Evolutionary conservation across 2,113 vertebrate genomes (phyloP).

Genomic region (Equus przewalskii): DNA sequence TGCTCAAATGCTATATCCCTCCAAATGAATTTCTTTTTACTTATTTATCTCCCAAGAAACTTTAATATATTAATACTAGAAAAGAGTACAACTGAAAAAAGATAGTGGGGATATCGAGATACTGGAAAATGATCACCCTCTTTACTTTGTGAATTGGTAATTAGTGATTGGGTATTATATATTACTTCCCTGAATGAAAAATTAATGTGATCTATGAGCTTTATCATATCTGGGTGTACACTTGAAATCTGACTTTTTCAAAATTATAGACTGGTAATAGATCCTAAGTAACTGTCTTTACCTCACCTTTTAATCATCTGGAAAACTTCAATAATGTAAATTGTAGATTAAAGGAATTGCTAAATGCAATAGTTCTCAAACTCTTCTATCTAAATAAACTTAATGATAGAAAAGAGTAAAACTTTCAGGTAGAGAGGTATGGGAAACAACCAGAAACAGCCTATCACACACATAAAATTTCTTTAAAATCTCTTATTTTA

Average conservation of each 20-base stretch:
- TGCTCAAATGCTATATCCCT: neutral
- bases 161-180: neutral
- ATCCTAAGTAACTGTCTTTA: neutral
- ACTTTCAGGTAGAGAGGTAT: neutral
- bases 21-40: neutral
- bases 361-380: neutral
- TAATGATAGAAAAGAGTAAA: neutral
- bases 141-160: neutral
- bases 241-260: neutral
- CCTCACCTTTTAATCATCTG: neutral
- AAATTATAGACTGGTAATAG: neutral
- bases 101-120: neutral
- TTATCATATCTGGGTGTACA: neutral
- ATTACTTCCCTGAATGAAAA: neutral
- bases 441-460: neutral
- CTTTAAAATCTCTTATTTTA: neutral
- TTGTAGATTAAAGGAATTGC: neutral
- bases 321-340: neutral
- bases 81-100: neutral
- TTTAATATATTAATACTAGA: neutral
- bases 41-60: neutral
- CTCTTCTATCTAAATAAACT: neutral
- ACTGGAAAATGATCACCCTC: neutral
- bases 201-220: neutral
- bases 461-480: neutral